Base-by-base conservation (phyloP, 2,797 vertebrate genomes). In the Eutrigla gurnardus region DNA sequence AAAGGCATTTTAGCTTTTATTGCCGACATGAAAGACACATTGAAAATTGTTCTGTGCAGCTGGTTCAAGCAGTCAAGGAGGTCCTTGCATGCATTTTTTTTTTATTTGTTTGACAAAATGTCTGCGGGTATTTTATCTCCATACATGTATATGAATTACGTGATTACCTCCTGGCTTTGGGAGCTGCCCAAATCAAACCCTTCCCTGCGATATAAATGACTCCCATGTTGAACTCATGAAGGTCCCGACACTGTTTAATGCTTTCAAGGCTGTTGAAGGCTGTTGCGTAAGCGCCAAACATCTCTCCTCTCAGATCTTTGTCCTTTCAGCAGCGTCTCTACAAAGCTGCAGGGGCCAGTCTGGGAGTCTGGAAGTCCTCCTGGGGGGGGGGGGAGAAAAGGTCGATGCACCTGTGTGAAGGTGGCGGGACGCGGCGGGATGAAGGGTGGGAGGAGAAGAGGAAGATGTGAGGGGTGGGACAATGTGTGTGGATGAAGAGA, bases 11-110 rank as follows among this genome's bases (percentile, higher is more conserved):
- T 63, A 18, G 43, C 77, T 86, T 90, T 86, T 84, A 91, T 86
- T 83, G 84, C 79, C 65, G 45, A 78, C 77, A 86, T 90, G 86
- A 92, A 92, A 92, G 86, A 78, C 70, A 54, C 61, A 80, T 75
- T 74, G 63, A 75, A 92, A 87, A 88, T 75, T 63, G 83, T 54
- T 80, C 57, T 42, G 62, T n/a, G 78, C 90, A 91, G 82, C 84
- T 88, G 84, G 60, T 75, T 75, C 64, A 63, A 54, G 75, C 12
- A 35, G 60, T 65, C 0, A 25, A 37, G 9, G 53, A 65, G 50
- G 46, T 17, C 25, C 35, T 75, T 39, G 60, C 33, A 65, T 73
- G 54, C 33, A 63, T 75, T 85, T 86, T 75, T 87, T 87, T 81
- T 89, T 87, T 83, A 74, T 63, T 49, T 81, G 63, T 25, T 25